Conservation (phyloP, 2,113 vertebrate species). For the Lipophrys pholis region DNA sequence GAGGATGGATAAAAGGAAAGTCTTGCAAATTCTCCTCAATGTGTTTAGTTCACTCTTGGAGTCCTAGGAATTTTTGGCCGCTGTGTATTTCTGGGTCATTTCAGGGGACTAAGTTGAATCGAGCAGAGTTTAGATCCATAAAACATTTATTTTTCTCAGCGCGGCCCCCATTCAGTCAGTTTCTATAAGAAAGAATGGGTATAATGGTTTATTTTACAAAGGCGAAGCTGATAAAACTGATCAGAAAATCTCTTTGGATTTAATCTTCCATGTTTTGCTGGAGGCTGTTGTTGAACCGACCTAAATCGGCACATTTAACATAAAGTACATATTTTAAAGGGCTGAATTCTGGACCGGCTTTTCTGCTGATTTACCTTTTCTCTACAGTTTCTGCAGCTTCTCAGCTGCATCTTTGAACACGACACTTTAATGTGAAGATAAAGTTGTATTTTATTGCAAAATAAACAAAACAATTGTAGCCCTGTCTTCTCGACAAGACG, state of each 20-base stretch:
- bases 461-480: too few species aligned
- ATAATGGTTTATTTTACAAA: constrained; percentile 24
- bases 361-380: neutral
- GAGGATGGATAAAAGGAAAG: constrained; percentile 3
- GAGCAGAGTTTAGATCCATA: neutral
- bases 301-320: constrained; percentile 11
- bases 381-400: neutral
- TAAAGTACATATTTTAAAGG: constrained; percentile 15
- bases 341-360: neutral
- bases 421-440: too few species aligned
- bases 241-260: constrained; percentile 7
- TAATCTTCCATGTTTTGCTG: constrained; percentile 12
- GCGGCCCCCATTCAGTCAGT: neutral
- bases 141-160: neutral
- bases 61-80: constrained; percentile 1
- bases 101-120: constrained; percentile 16
- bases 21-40: constrained; percentile 16
- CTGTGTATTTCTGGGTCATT: constrained; percentile 18
- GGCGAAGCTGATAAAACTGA: constrained; percentile 6
- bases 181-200: neutral
- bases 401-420: too few species aligned
- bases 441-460: too few species aligned
- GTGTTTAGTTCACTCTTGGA: constrained; percentile 4
- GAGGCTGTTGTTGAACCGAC: constrained; percentile 8
- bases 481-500: neutral